Conservation (phyloP, 2,797 vertebrate species). For the Trematomus bernacchii region DNA sequence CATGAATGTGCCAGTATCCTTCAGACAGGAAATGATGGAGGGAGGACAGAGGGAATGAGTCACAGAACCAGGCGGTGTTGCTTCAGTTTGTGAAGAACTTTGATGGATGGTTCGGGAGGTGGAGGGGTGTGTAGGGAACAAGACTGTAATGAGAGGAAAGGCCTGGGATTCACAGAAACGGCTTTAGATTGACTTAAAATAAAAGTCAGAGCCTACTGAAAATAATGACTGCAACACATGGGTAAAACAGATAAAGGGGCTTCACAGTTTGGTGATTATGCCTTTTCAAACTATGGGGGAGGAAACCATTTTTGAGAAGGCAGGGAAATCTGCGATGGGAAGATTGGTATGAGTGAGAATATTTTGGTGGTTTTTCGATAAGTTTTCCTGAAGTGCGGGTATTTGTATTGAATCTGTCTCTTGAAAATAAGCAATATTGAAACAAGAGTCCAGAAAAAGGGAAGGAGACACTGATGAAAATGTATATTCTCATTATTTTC, state of each 20-base stretch:
- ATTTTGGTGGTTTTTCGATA: too few species aligned
- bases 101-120: not conserved
- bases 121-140: not conserved
- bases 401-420: too few species aligned
- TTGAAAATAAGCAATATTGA: too few species aligned
- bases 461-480: too few species aligned
- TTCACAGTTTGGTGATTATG: not conserved
- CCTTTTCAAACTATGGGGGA: not conserved
- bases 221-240: not conserved
- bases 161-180: not conserved
- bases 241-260: not conserved
- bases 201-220: not conserved
- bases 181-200: not conserved
- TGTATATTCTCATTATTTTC: not conserved
- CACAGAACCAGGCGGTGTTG: not conserved
- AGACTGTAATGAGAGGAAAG: not conserved
- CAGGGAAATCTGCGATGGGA: too few species aligned
- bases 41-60: conserved; percentile 12
- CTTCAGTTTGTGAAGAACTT: not conserved
- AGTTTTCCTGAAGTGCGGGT: too few species aligned
- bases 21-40: not conserved
- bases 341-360: too few species aligned
- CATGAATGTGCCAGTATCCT: not conserved
- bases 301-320: not conserved
- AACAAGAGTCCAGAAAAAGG: too few species aligned